Conservation (phyloP, 2,113 vertebrate species). For the Nibea coibor region DNA sequence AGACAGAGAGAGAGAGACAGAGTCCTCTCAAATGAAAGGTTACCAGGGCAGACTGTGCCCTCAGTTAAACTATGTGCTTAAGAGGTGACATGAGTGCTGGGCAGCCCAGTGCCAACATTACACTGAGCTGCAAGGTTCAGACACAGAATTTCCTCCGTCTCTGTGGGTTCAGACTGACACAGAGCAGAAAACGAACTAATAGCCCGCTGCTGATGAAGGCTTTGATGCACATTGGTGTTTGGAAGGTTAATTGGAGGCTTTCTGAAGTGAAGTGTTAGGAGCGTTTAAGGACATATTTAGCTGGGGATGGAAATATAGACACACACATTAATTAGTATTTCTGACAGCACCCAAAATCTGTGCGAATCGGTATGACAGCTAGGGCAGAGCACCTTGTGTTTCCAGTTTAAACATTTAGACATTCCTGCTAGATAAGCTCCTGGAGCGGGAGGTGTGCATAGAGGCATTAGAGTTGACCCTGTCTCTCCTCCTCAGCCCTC, state of each 20-base stretch:
- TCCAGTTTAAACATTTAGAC: conserved; percentile 80
- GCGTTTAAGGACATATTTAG: conserved; percentile 57
- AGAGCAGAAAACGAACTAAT: conserved; percentile 28
- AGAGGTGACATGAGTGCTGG: conserved; percentile 73
- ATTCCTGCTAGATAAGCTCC: conserved; percentile 79
- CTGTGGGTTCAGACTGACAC: conserved; percentile 37
- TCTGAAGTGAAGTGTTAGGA: conserved; percentile 31
- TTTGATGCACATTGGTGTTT: conserved; percentile 14
- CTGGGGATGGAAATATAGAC: background rate
- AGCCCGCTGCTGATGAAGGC: conserved; percentile 18
- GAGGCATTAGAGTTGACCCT: conserved; percentile 62
- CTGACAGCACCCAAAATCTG: conserved; percentile 20
- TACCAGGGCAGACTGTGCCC: conserved; percentile 69
- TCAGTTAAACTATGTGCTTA: conserved; percentile 71
- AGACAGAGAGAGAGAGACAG: conserved; percentile 3
- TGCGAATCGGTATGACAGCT: conserved; percentile 47
- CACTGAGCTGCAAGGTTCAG: conserved; percentile 54
- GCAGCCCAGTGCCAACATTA: conserved; percentile 64
- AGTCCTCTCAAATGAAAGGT: conserved; percentile 70
- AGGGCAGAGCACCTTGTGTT: conserved; percentile 67
- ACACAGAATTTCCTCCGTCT: conserved; percentile 38
- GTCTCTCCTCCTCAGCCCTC: conserved; percentile 23
- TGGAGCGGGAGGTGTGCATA: conserved; percentile 60
- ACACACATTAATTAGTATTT: conserved; percentile 44
- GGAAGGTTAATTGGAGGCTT: conserved; percentile 52